Conservation (phyloP, 2,888 invertebrate genomes). For the Ophion ventricosus region DNA sequence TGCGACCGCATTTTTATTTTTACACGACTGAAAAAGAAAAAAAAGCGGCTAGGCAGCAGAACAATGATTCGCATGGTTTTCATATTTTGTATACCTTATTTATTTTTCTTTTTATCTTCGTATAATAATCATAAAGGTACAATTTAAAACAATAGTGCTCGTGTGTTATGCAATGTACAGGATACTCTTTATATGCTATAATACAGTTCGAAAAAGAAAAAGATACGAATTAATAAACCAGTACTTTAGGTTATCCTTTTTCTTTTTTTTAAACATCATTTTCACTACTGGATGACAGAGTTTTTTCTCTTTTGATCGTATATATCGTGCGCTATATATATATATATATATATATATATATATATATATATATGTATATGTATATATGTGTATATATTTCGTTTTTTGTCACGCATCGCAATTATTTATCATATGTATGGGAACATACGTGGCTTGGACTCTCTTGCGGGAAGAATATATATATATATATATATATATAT, state of each 20-base stretch:
- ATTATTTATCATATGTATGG: conserved; percentile 57
- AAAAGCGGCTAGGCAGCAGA: not conserved
- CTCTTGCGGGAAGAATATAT: conserved; percentile 53
- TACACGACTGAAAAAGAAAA: not conserved
- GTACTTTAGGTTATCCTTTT: conserved; percentile 79
- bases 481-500: conserved; percentile 26
- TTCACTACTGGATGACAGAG: conserved; percentile 80
- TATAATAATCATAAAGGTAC: conserved; percentile 83
- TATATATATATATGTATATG: conserved; percentile 36
- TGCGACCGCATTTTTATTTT: not conserved
- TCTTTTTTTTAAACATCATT: conserved; percentile 77
- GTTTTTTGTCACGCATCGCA: conserved; percentile 61
- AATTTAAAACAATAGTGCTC: conserved; percentile 82
- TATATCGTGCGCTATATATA: conserved; percentile 65
- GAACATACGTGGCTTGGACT: conserved; percentile 43
- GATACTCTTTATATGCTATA: conserved; percentile 82
- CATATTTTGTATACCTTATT: conserved; percentile 82
- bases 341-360: conserved; percentile 29
- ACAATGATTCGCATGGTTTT: conserved; percentile 64
- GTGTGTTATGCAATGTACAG: conserved; percentile 83
- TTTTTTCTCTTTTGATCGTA: conserved; percentile 69
- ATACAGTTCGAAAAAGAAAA: conserved; percentile 81
- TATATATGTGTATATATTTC: conserved; percentile 13
- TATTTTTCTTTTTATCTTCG: conserved; percentile 81
- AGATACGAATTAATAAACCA: conserved; percentile 82